These are phyloP conservation scores for Enteromius trimaculatus DNA, from an alignment of 2,797 vertebrate species.

Conservation along the genomic window DNA sequence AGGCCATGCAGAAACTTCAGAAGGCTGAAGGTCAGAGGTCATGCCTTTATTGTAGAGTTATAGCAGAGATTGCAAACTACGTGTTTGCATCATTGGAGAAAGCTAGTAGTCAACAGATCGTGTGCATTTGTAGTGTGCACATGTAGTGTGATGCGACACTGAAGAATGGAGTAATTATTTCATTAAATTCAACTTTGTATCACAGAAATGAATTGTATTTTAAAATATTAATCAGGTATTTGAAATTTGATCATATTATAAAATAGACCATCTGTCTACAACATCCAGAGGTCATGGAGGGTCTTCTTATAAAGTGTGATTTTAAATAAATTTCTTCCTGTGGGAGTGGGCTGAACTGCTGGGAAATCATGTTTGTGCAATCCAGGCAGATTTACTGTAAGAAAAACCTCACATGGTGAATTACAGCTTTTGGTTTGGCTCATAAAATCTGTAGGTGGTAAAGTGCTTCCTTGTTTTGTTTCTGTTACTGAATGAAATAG, in stretches of 20 bases:
- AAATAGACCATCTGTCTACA: no score
- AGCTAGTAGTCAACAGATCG: neutral
- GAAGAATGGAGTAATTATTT: neutral
- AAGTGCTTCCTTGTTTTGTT: neutral
- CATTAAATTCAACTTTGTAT: neutral
- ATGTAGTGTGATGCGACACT: neutral
- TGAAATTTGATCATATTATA: neutral
- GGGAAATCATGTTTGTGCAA: neutral
- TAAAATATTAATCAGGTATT: neutral
- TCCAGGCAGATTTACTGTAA: neutral
- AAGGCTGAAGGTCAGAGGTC: conserved; percentile 89
- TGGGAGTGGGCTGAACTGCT: neutral
- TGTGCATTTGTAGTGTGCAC: neutral
- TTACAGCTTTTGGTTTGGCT: neutral
- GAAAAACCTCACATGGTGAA: no score
- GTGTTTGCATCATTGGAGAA: neutral
- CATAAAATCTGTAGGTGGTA: neutral
- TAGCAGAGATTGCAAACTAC: neutral
- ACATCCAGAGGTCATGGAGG: no score
- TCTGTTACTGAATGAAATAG: neutral
- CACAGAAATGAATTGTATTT: neutral
- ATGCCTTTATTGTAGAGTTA: neutral
- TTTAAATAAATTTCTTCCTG: neutral
- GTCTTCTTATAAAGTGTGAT: neutral
- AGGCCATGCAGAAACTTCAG: conserved; percentile 88